Conservation (phyloP, 2,113 vertebrate species). For the Alethe castanea region DNA sequence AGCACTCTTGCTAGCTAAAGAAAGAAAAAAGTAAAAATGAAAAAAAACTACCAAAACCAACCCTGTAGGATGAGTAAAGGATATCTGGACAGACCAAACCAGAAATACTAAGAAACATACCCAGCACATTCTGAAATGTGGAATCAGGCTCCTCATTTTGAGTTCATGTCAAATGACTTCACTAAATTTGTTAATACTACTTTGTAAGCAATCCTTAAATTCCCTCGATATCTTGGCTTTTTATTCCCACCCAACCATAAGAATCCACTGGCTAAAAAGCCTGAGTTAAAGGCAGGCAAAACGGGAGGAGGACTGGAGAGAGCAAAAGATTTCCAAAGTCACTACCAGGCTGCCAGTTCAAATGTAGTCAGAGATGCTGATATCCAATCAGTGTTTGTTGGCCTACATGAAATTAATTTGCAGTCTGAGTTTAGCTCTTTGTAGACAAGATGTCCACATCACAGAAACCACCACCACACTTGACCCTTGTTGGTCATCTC, state of each 20-base stretch:
- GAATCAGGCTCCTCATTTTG: background rate
- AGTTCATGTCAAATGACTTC: background rate
- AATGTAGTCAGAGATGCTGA: background rate
- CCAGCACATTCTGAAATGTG: background rate
- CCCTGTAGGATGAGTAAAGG: background rate
- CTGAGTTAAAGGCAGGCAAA: constrained; percentile 52
- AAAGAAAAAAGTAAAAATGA: background rate
- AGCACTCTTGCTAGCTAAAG: background rate
- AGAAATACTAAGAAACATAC: background rate
- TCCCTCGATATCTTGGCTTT: background rate
- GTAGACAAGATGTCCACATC: constrained; percentile 42
- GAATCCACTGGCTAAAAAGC: constrained; percentile 59
- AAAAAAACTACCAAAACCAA: background rate
- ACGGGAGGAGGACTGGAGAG: constrained; percentile 32
- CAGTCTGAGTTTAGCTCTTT: background rate
- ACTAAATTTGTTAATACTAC: background rate
- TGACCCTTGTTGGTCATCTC: constrained; percentile 46
- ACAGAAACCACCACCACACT: constrained; percentile 56
- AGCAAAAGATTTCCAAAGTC: constrained; percentile 30
- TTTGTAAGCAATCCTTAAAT: background rate
- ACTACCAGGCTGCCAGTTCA: constrained; percentile 34
- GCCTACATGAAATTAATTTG: constrained; percentile 33
- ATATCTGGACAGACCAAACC: background rate
- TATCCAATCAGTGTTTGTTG: constrained; percentile 7
- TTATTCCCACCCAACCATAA: constrained; percentile 20